Evolutionary conservation across 2,888 invertebrate genomes (phyloP).

Genomic region (Spisula subtruncata): DNA sequence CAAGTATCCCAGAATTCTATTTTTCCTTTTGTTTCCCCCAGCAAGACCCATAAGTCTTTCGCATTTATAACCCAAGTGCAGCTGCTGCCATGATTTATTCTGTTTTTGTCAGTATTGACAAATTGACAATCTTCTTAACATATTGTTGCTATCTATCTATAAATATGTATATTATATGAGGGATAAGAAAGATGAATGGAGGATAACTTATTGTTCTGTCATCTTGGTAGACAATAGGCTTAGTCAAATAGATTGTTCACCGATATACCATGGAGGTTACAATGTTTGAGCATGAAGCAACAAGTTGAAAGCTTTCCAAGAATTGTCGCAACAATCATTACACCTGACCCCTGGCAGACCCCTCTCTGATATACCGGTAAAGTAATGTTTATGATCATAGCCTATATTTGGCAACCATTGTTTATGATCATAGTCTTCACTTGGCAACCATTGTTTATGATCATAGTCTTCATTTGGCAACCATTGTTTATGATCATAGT

Average conservation of each 20-base stretch:
- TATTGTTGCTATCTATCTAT: background rate
- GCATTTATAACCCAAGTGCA: background rate
- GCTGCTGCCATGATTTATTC: background rate
- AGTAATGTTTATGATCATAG: too few relatives aligned
- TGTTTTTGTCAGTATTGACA: conserved; percentile 21
- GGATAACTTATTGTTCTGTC: background rate
- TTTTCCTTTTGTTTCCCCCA: background rate
- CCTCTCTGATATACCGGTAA: too few relatives aligned
- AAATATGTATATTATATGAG: background rate
- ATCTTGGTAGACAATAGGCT: conserved; percentile 4
- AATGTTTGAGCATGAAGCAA: background rate
- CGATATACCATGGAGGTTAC: background rate
- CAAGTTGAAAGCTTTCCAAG: too few relatives aligned
- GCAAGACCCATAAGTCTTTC: background rate
- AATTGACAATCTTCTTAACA: background rate
- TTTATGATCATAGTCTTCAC: too few relatives aligned
- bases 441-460: too few relatives aligned
- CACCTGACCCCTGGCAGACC: too few relatives aligned
- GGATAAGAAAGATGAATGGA: background rate
- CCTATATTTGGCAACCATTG: too few relatives aligned
- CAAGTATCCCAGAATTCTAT: background rate
- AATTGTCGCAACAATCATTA: too few relatives aligned
- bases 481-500: too few relatives aligned
- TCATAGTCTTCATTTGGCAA: too few relatives aligned
- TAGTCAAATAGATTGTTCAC: background rate